Evolutionary conservation across 2,888 invertebrate species (phyloP).

Genomic region (Leptogaster cylindrica): DNA sequence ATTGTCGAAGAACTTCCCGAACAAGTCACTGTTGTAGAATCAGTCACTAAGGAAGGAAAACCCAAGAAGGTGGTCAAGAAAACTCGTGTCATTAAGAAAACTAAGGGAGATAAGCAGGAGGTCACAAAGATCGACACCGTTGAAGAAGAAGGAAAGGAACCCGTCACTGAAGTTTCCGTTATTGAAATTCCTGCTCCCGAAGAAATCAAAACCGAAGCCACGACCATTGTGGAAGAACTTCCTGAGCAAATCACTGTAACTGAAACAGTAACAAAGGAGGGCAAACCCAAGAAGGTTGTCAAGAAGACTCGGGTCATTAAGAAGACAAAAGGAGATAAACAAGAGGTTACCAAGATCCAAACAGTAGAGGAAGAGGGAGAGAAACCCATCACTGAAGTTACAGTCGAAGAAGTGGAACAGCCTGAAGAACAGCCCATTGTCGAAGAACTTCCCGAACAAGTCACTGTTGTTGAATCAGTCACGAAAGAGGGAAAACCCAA

Average conservation of each 20-base stretch:
- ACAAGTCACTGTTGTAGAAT: constrained; percentile 55
- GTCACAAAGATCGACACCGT: too few species aligned
- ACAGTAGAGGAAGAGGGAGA: constrained; percentile 55
- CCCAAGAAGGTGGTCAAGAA: too few species aligned
- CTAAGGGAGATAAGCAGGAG: too few species aligned
- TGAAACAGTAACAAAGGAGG: constrained; percentile 58
- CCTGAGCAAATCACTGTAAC: constrained; percentile 56
- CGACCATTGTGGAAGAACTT: constrained; percentile 46
- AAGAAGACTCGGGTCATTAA: constrained; percentile 56
- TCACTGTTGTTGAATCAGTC: constrained; percentile 46
- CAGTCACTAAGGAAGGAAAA: too few species aligned
- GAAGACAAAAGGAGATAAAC: constrained; percentile 52
- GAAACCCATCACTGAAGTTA: constrained; percentile 55
- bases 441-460: constrained; percentile 47
- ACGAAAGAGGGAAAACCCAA: constrained; percentile 53
- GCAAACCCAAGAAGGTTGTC: constrained; percentile 54
- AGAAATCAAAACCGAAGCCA: too few species aligned
- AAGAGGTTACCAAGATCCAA: constrained; percentile 57
- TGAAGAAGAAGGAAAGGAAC: too few species aligned
- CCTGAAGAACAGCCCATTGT: constrained; percentile 44
- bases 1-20: constrained; percentile 57
- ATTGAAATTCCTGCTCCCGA: too few species aligned
- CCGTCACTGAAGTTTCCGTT: too few species aligned
- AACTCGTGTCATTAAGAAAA: too few species aligned
- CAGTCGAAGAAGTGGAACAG: constrained; percentile 56